Evolutionary conservation across 2,797 vertebrate genomes (phyloP).

Genomic region (Spea hammondii): DNA sequence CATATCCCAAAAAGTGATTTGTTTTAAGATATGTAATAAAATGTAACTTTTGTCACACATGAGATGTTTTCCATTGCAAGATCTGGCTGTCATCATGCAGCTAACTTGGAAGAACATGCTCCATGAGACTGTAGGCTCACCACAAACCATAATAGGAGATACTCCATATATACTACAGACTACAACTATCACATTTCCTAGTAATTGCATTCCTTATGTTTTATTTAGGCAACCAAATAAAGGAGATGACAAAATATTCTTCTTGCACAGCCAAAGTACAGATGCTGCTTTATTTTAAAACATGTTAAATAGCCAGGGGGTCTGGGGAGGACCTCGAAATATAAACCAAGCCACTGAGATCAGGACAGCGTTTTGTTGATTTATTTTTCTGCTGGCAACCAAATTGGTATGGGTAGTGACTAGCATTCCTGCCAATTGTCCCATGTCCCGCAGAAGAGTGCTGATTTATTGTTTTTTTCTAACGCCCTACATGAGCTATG

Average conservation of each 20-base stretch:
- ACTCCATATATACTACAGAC: constrained; percentile 25
- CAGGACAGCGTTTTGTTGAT: background rate
- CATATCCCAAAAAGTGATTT: background rate
- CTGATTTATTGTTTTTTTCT: too few relatives aligned
- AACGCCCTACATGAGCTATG: too few relatives aligned
- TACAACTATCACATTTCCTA: constrained; percentile 22
- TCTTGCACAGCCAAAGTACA: constrained; percentile 12
- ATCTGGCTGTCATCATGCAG: constrained; percentile 45
- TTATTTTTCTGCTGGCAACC: too few relatives aligned
- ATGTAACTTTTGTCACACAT: constrained; percentile 38
- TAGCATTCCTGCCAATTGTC: too few relatives aligned
- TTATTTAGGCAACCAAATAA: constrained; percentile 36
- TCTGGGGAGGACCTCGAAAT: background rate
- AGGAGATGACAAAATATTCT: constrained; percentile 25
- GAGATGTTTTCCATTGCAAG: constrained; percentile 43
- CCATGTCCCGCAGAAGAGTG: too few relatives aligned
- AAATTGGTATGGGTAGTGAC: too few relatives aligned
- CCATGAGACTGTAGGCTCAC: constrained; percentile 32
- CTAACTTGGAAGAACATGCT: constrained; percentile 37
- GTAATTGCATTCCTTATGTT: constrained; percentile 41
- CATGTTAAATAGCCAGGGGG: background rate
- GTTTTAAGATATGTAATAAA: constrained; percentile 12
- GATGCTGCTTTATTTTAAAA: constrained; percentile 10
- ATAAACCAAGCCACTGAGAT: background rate
- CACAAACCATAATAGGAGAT: constrained; percentile 49